Evolutionary conservation across 2,797 vertebrate species (phyloP), one percentile per base, ranked within the genome.

Genomic region (Premnoplex brunnescens): DNA sequence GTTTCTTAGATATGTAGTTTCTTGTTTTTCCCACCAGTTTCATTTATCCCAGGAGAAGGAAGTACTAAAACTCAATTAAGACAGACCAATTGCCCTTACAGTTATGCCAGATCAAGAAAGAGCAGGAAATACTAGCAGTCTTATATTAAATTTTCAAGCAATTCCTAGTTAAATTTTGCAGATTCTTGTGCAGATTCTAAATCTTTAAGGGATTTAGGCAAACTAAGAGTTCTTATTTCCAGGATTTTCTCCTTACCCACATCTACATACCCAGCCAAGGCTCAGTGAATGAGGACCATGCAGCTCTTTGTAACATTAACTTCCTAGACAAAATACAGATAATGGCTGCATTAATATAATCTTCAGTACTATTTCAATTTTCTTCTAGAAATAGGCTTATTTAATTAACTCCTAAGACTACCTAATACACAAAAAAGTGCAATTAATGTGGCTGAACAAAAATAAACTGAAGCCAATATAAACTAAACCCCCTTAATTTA

Each of bases 11-110:
- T 91, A 63, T 27, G 51, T 87, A 11, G 6, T 62, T 94, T 96
- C 56, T 68, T 92, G 43, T n/a, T 89, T 95, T 93, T n/a, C 43
- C 46, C 43, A 75, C 72, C 51, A 76, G 22, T 85, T 94, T 92
- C 10, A 64, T 74, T 64, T 76, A n/a, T 90, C 68, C 39, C 64
- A 44, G 21, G 34, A 91, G 51, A 75, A 14, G 34, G 83, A 93
- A 88, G 54, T 91, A 75, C 46, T 93, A 92, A 93, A 91, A 84
- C 34, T 19, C 64, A 55, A 83, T 60, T 77, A 91, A 79, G 60
- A 79, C 23, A 67, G 37, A 84, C 22, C 16, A 71, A 77, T 20
- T 56, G 39, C 32, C 59, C 49, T 84, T 63, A 60, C 6, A 64
- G 39, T n/a, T 24, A 76, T 76, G 32, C 16, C n/a, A 58, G 46